Percentiles rank a stretch among this genome's conserved stretches.
Conservation (phyloP, 2,797 vertebrate genomes). For the Poecilia gillii region DNA sequence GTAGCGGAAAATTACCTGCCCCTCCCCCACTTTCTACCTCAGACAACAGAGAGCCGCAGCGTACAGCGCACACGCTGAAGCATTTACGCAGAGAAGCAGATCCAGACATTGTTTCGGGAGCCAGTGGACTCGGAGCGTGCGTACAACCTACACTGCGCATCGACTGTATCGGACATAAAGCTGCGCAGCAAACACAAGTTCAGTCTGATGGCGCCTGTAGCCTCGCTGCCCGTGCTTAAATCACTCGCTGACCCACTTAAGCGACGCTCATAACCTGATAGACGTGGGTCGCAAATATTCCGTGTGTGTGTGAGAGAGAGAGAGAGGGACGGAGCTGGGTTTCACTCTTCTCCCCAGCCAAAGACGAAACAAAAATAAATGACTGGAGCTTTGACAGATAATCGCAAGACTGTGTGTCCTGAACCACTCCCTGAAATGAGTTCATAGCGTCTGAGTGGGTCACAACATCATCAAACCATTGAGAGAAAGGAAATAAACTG, state of each 20-base stretch:
- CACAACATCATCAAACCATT: conserved; percentile 38
- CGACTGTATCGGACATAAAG: not conserved
- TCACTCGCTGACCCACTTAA: conserved; percentile 74
- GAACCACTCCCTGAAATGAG: conserved; percentile 77
- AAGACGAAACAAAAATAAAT: conserved; percentile 23
- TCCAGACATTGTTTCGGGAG: conserved; percentile 54
- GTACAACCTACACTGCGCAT: not conserved
- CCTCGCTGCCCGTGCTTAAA: conserved; percentile 63
- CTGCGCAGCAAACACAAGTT: conserved; percentile 11
- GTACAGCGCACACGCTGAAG: conserved; percentile 52
- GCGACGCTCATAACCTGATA: conserved; percentile 15
- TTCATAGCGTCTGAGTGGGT: conserved; percentile 64
- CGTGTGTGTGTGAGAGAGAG: conserved; percentile 18
- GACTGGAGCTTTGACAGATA: conserved; percentile 43
- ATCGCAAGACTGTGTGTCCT: conserved; percentile 46
- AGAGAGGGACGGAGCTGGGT: conserved; percentile 3
- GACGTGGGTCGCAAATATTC: conserved; percentile 25
- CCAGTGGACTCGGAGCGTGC: conserved; percentile 19
- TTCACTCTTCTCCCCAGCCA: conserved; percentile 27
- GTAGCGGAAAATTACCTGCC: conserved; percentile 83
- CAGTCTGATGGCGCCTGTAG: conserved; percentile 41
- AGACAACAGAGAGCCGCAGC: conserved; percentile 58
- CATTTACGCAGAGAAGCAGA: conserved; percentile 59
- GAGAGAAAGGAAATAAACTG: conserved; percentile 5
- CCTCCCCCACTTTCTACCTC: conserved; percentile 68